Evolutionary conservation across 2,797 vertebrate genomes (phyloP).

Genomic region (Epinephelus coioides): DNA sequence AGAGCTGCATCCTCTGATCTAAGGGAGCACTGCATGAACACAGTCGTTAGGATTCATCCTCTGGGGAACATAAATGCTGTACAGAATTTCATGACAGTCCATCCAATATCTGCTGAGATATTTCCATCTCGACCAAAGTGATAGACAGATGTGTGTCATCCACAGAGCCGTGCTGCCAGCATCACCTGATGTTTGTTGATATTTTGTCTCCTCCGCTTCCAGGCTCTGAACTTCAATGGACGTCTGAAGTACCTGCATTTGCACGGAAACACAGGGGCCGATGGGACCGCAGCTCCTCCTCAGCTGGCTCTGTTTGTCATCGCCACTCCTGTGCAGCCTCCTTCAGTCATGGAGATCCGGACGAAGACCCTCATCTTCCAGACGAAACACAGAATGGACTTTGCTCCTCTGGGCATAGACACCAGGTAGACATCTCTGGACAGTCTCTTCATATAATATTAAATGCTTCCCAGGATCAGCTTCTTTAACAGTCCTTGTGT

Average conservation of each 20-base stretch:
- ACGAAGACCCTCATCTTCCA: slow-evolving; percentile 82
- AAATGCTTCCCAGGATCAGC: not conserved
- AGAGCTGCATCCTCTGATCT: too few relatives aligned
- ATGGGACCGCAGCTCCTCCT: slow-evolving; percentile 30
- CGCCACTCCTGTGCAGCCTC: slow-evolving; percentile 76
- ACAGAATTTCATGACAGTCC: too few relatives aligned
- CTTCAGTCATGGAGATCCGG: slow-evolving; percentile 75
- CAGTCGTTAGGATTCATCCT: too few relatives aligned
- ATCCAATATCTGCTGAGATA: too few relatives aligned
- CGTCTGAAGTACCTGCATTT: slow-evolving; percentile 77
- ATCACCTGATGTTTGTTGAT: too few relatives aligned
- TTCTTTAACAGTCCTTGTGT: not conserved
- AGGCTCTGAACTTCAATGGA: slow-evolving; percentile 81
- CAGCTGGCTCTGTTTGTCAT: slow-evolving; percentile 80
- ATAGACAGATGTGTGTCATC: too few relatives aligned
- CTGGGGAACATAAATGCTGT: too few relatives aligned
- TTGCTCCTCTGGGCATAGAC: slow-evolving; percentile 78
- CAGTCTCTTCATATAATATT: not conserved
- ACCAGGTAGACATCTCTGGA: slow-evolving; percentile 58
- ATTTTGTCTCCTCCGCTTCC: not conserved
- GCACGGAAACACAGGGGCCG: slow-evolving; percentile 49
- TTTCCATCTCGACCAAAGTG: too few relatives aligned
- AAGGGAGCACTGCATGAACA: too few relatives aligned
- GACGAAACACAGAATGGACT: slow-evolving; percentile 84
- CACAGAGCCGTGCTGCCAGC: too few relatives aligned